A percentile compares a stretch with the other conserved stretches of the same genome.
phyloP scores from a whole-genome alignment of 2,113 vertebrate species.

The Chroicocephalus ridibundus region DNA sequence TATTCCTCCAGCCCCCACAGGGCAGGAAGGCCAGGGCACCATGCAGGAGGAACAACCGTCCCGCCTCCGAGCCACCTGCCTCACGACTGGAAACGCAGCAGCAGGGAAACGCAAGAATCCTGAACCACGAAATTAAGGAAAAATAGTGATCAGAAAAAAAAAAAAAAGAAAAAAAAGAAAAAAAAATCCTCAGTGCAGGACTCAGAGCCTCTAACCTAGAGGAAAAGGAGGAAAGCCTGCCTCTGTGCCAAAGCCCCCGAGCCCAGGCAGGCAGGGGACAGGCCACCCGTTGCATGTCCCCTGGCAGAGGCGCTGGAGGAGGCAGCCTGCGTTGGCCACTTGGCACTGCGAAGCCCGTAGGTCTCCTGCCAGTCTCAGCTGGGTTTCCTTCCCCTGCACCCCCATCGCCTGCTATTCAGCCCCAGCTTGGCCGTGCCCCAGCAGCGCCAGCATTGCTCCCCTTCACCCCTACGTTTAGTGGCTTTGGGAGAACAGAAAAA shows the following conservation, averaged over 20 bases:
- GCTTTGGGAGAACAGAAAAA: background rate
- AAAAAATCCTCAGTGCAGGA: background rate
- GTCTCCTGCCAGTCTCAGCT: background rate
- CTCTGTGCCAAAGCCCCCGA: background rate
- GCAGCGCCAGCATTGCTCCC: background rate
- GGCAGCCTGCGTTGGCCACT: background rate
- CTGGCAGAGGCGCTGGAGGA: background rate
- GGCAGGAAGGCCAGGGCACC: background rate
- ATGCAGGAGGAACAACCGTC: background rate
- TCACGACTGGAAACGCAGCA: background rate
- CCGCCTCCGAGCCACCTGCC: background rate
- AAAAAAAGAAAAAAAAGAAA: background rate
- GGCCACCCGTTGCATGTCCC: background rate
- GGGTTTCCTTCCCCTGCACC: background rate
- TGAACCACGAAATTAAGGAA: background rate
- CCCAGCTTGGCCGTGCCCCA: background rate
- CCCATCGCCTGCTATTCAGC: background rate
- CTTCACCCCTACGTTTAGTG: background rate
- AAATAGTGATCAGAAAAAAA: accelerated
- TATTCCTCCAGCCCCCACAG: background rate
- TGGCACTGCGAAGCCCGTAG: background rate
- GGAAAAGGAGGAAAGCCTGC: background rate
- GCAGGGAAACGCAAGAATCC: background rate
- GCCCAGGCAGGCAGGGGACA: background rate
- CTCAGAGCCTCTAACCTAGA: background rate